Conservation (phyloP, 2,888 invertebrate species). For the Cybosia mesomella region DNA sequence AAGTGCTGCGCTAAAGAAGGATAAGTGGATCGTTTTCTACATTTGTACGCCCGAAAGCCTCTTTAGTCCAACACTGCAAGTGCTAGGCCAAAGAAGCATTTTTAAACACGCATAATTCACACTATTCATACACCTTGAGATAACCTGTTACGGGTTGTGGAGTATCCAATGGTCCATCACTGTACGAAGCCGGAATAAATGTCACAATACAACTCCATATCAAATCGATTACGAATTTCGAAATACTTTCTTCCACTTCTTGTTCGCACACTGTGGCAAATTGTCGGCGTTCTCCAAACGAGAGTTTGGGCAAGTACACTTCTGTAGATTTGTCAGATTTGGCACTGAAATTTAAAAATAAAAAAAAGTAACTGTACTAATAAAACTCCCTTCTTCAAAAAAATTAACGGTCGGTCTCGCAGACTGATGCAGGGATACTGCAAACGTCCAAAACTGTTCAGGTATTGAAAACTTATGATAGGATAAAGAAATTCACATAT, state of each 20-base stretch:
- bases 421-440: too few species aligned
- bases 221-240: conserved; percentile 53
- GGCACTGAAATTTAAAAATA: conserved; percentile 54
- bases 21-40: too few species aligned
- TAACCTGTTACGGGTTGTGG: conserved; percentile 70
- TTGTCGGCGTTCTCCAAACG: conserved; percentile 70
- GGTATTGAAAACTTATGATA: not conserved
- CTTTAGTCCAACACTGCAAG: too few species aligned
- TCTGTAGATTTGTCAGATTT: conserved; percentile 66
- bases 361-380: not conserved
- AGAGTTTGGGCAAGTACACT: conserved; percentile 67
- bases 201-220: conserved; percentile 65
- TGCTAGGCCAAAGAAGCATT: too few species aligned
- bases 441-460: not conserved
- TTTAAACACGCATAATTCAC: not conserved
- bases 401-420: not conserved
- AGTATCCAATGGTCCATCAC: conserved; percentile 69
- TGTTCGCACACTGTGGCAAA: conserved; percentile 66
- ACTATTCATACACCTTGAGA: not conserved
- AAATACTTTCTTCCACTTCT: conserved; percentile 42
- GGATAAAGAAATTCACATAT: too few species aligned
- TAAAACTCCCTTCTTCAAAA: not conserved
- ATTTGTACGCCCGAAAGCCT: too few species aligned
- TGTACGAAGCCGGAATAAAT: conserved; percentile 66
- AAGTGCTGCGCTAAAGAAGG: too few species aligned